Conservation (phyloP, 2,888 invertebrate genomes). For the Heliothis peltigera region DNA sequence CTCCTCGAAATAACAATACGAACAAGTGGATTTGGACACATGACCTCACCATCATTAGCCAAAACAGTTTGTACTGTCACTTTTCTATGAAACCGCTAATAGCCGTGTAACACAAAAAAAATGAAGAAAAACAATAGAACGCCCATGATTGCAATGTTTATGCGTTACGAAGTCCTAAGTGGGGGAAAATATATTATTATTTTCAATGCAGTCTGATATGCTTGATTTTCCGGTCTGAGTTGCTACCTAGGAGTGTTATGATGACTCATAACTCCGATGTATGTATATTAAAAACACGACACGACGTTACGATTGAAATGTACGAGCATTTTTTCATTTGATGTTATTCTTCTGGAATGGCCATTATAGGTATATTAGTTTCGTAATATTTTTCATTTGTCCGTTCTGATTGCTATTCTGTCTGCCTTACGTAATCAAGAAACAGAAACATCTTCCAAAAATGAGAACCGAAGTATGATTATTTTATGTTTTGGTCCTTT, state of each 20-base stretch:
- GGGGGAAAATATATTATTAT: constrained; percentile 8
- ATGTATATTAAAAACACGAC: no score
- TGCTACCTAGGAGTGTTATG: background rate
- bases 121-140: background rate
- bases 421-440: no score
- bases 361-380: no score
- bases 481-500: background rate
- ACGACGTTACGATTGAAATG: no score
- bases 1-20: constrained; percentile 1
- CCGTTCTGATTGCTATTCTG: no score
- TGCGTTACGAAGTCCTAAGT: constrained; percentile 35
- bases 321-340: no score
- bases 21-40: constrained; percentile 6
- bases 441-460: background rate
- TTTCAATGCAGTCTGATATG: background rate
- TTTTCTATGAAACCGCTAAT: constrained; percentile 16
- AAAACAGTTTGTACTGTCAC: constrained; percentile 12
- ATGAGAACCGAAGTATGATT: background rate
- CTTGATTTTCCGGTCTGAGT: constrained; percentile 25
- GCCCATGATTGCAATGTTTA: constrained; percentile 21
- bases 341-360: no score
- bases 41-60: constrained; percentile 10
- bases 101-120: background rate
- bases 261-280: constrained; percentile 24
- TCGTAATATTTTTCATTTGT: no score